Percentiles rank a stretch among this genome's conserved stretches.
Evolutionary conservation across 2,113 vertebrate species (phyloP).

Genomic region (Lota lota): DNA sequence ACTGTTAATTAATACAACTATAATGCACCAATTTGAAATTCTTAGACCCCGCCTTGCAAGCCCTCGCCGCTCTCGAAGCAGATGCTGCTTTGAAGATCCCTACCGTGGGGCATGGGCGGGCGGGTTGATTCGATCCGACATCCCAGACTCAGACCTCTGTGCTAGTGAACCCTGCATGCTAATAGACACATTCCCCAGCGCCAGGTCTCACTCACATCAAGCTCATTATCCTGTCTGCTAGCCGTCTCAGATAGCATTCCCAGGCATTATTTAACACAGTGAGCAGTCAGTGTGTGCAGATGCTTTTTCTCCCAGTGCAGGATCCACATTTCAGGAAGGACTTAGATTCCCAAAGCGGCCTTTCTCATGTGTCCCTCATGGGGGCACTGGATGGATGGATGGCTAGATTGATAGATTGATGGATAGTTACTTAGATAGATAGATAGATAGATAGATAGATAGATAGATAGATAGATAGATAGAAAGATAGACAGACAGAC

Average conservation of each 20-base stretch:
- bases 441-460: neutral
- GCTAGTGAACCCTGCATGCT: conserved; percentile 38
- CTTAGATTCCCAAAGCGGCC: conserved; percentile 45
- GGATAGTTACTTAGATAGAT: conserved; percentile 2
- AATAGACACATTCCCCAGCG: conserved; percentile 38
- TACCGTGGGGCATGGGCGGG: neutral
- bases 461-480: neutral
- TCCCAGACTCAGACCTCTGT: conserved; percentile 17
- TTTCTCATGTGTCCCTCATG: conserved; percentile 42
- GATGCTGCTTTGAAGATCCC: too few species aligned
- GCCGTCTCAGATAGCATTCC: conserved; percentile 21
- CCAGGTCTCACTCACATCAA: conserved; percentile 18
- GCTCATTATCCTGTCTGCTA: conserved; percentile 31
- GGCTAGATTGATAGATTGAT: neutral
- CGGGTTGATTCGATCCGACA: neutral
- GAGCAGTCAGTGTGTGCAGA: conserved; percentile 8
- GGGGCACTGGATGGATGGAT: neutral
- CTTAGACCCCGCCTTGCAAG: too few species aligned
- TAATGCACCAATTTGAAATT: too few species aligned
- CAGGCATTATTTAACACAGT: conserved; percentile 17
- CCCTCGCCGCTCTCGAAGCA: too few species aligned
- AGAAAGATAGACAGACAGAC: conserved; percentile 2
- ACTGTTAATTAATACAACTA: too few species aligned
- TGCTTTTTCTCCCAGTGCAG: conserved; percentile 12
- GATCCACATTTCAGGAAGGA: conserved; percentile 42